Percentiles rank a stretch among this genome's conserved stretches.
Evolutionary conservation across 2,113 vertebrate species (phyloP).

Genomic region (Okapia johnstoni): DNA sequence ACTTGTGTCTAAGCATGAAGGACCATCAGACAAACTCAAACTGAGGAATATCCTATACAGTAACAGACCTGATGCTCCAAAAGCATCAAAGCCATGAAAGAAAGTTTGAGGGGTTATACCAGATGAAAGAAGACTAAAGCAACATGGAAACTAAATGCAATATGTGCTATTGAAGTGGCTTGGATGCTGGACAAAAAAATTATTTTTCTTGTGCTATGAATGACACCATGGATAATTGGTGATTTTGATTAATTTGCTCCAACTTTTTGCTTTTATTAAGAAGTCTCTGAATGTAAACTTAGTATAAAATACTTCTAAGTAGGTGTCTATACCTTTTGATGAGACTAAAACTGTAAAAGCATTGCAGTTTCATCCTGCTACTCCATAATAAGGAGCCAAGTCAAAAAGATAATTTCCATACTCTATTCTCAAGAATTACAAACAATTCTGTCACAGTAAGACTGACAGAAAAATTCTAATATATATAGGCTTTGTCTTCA

Average conservation of each 20-base stretch:
- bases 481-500: not conserved
- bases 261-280: not conserved
- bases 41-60: not conserved
- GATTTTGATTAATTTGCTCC: not conserved
- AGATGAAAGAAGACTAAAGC: not conserved
- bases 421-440: not conserved
- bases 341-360: not conserved
- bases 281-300: not conserved
- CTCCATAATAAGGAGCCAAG: not conserved
- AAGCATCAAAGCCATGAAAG: not conserved
- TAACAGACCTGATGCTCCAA: not conserved
- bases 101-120: not conserved
- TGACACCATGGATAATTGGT: not conserved
- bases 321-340: not conserved
- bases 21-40: not conserved
- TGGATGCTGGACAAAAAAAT: not conserved
- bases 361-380: not conserved
- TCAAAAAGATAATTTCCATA: not conserved
- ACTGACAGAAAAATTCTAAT: not conserved
- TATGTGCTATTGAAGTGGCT: not conserved
- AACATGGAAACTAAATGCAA: not conserved
- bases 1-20: not conserved
- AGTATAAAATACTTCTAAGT: not conserved
- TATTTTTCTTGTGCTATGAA: not conserved
- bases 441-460: not conserved